Percentiles rank a stretch among this genome's conserved stretches.
Evolutionary conservation across 2,797 vertebrate genomes (phyloP).

Genomic region (Pangasius sanitwongsei): DNA sequence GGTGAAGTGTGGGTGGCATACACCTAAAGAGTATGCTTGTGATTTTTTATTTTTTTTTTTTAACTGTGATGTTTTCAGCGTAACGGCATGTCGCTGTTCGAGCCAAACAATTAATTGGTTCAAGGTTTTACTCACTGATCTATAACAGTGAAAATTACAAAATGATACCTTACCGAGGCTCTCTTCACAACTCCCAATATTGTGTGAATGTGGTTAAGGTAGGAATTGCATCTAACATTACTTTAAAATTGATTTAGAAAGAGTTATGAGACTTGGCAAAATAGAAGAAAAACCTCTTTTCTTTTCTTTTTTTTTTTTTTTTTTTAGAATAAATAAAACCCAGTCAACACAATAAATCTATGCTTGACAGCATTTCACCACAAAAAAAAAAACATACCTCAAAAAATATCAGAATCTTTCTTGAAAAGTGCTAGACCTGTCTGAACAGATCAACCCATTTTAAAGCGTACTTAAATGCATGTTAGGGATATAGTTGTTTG

Average conservation of each 20-base stretch:
- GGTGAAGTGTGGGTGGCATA: not conserved
- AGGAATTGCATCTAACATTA: not conserved
- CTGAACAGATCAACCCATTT: not conserved
- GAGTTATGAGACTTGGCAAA: not conserved
- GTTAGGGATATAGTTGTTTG: not conserved
- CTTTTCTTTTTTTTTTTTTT: not conserved
- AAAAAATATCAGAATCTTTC: not conserved
- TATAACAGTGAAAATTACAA: not conserved
- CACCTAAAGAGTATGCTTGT: not conserved
- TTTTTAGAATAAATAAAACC: constrained; percentile 14
- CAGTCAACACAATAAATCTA: not conserved
- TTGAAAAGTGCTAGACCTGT: not conserved
- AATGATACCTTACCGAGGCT: not conserved
- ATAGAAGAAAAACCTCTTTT: not conserved
- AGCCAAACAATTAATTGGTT: not conserved
- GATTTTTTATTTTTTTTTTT: not conserved
- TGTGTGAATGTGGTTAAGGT: not conserved
- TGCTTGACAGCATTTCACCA: not conserved
- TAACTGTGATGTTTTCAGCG: not conserved
- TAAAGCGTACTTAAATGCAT: not conserved
- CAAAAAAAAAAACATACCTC: not conserved
- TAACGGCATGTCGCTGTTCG: not conserved
- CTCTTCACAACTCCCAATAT: too few relatives aligned
- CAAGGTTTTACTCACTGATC: not conserved
- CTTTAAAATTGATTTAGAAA: not conserved